Evolutionary conservation across 2,113 vertebrate genomes (phyloP).

Genomic region (Sander vitreus): DNA sequence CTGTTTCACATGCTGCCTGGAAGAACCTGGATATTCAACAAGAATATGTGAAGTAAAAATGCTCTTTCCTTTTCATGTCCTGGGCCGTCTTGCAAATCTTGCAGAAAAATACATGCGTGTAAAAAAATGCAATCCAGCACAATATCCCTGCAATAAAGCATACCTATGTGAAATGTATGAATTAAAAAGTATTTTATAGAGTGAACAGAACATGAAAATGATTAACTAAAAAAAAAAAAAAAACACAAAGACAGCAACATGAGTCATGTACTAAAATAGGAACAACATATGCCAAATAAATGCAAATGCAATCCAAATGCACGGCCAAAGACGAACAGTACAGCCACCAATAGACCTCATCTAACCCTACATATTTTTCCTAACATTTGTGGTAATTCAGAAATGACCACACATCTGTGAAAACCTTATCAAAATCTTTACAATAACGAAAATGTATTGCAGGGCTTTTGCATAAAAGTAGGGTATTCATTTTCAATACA

Average conservation of each 20-base stretch:
- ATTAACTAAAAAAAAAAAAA: neutral
- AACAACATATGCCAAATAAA: neutral
- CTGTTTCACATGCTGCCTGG: neutral
- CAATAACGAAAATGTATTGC: neutral
- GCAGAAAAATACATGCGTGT: neutral
- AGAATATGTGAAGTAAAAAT: neutral
- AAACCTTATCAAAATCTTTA: neutral
- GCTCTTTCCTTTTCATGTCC: neutral
- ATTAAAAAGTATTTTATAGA: no score
- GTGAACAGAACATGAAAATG: neutral
- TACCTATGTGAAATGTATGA: neutral
- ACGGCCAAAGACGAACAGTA: neutral
- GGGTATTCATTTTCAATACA: neutral
- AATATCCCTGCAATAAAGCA: neutral
- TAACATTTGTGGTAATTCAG: neutral
- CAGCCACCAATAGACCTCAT: neutral
- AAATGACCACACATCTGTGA: neutral
- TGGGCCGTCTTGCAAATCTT: neutral
- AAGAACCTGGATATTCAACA: neutral
- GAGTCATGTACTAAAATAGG: neutral
- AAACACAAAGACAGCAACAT: neutral
- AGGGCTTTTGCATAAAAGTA: neutral
- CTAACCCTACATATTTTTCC: neutral
- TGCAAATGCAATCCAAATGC: neutral
- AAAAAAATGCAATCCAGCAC: neutral